These are phyloP conservation scores for Bubo scandiacus DNA, from an alignment of 2,113 vertebrate genomes.

Conservation along the genomic window DNA sequence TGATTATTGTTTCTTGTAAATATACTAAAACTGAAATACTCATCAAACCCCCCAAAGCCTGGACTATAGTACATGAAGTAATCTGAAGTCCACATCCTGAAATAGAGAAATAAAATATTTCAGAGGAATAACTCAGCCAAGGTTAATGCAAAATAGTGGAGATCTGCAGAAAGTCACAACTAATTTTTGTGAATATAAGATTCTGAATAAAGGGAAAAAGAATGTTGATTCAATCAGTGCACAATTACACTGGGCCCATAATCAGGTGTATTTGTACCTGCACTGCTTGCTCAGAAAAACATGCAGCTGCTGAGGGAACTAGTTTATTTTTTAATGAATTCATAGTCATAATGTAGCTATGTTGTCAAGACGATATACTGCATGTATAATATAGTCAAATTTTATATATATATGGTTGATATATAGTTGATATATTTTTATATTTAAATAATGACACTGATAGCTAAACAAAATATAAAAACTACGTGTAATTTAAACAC, in stretches of 20 bases:
- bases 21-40: not conserved
- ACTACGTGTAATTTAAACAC: not conserved
- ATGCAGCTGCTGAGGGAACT: not conserved
- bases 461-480: not conserved
- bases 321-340: not conserved
- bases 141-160: not conserved
- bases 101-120: not conserved
- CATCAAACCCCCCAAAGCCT: not conserved
- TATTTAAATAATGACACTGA: not conserved
- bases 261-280: not conserved
- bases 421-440: not conserved
- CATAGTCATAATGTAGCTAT: not conserved
- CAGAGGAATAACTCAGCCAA: not conserved
- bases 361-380: not conserved
- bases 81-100: not conserved
- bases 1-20: not conserved
- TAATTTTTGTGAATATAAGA: not conserved
- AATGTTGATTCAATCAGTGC: not conserved
- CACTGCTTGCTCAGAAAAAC: not conserved
- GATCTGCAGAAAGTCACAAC: not conserved
- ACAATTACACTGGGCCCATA: not conserved
- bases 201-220: not conserved
- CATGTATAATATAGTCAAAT: not conserved
- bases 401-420: not conserved
- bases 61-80: not conserved